Percentiles rank a stretch among this genome's conserved stretches.
phyloP scores from a whole-genome alignment of 2,888 invertebrate species.

The Lasioglossum malachurum region DNA sequence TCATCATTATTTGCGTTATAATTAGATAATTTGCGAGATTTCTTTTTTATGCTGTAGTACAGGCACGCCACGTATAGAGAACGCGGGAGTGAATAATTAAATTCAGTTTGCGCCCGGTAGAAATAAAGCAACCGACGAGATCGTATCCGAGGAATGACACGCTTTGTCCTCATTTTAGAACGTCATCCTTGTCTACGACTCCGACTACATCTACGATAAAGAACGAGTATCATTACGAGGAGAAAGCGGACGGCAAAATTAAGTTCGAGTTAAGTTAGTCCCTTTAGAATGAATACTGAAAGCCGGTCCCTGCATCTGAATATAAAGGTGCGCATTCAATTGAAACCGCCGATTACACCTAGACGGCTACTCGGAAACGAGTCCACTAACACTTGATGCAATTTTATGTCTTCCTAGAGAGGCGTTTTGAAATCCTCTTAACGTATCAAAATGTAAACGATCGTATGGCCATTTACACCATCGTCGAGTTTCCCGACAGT shows the following conservation, averaged over 20 bases:
- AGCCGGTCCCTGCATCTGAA: background rate
- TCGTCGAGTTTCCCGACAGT: background rate
- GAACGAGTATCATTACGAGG: background rate
- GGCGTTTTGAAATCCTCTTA: constrained; percentile 21
- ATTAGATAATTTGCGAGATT: constrained; percentile 45
- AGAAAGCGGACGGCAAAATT: background rate
- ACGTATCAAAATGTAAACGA: constrained; percentile 34
- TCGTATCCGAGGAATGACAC: constrained; percentile 26
- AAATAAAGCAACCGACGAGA: constrained; percentile 45
- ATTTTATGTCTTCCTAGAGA: constrained; percentile 27
- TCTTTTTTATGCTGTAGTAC: constrained; percentile 26
- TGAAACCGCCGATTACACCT: constrained; percentile 16
- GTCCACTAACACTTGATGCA: constrained; percentile 19
- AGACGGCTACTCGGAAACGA: background rate
- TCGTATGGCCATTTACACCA: constrained; percentile 22
- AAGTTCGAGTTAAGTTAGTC: background rate
- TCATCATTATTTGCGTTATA: constrained; percentile 41
- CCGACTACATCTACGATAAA: background rate
- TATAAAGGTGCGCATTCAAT: background rate
- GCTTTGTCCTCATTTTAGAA: constrained; percentile 29
- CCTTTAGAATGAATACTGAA: background rate
- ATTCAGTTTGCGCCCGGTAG: constrained; percentile 41
- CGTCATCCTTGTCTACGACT: background rate
- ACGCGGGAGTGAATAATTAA: constrained; percentile 58
- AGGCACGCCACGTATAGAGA: constrained; percentile 19